Conservation (phyloP, 2,888 invertebrate species). For the Patella depressa region DNA sequence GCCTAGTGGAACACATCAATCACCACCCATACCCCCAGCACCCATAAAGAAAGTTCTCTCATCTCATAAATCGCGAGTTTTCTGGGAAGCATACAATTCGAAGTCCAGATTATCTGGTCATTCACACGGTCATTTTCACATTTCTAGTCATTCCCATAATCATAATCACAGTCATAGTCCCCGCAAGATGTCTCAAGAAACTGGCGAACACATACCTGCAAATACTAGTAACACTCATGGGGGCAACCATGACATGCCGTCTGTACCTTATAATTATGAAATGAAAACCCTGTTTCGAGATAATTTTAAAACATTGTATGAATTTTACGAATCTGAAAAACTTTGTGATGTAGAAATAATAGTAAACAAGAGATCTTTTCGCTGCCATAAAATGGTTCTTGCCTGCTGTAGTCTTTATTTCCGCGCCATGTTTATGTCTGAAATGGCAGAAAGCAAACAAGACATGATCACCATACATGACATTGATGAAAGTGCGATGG, state of each 20-base stretch:
- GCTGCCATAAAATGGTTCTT: conserved; percentile 72
- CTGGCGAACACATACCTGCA: neutral
- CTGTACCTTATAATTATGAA: conserved; percentile 36
- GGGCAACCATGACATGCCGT: conserved; percentile 14
- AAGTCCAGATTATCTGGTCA: neutral
- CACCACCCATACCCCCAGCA: conserved; percentile 28
- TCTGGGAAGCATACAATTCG: neutral
- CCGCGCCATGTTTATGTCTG: conserved; percentile 72
- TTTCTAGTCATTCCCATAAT: neutral
- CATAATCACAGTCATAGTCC: conserved; percentile 9
- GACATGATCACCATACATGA: conserved; percentile 65
- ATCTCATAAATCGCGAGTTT: neutral
- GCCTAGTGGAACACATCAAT: conserved; percentile 24
- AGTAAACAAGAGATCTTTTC: conserved; percentile 59
- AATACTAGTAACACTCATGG: conserved; percentile 11
- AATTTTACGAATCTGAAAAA: conserved; percentile 58
- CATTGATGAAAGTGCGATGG: conserved; percentile 67
- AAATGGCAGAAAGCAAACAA: conserved; percentile 69
- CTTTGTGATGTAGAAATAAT: conserved; percentile 70
- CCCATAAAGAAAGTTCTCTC: neutral
- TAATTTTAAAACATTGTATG: conserved; percentile 53
- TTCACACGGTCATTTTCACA: neutral
- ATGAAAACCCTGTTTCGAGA: conserved; percentile 46
- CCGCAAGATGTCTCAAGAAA: conserved; percentile 12
- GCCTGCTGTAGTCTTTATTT: conserved; percentile 73